Evolutionary conservation across 2,888 invertebrate species (phyloP).

Genomic region (Carpatolechia fugitivella): DNA sequence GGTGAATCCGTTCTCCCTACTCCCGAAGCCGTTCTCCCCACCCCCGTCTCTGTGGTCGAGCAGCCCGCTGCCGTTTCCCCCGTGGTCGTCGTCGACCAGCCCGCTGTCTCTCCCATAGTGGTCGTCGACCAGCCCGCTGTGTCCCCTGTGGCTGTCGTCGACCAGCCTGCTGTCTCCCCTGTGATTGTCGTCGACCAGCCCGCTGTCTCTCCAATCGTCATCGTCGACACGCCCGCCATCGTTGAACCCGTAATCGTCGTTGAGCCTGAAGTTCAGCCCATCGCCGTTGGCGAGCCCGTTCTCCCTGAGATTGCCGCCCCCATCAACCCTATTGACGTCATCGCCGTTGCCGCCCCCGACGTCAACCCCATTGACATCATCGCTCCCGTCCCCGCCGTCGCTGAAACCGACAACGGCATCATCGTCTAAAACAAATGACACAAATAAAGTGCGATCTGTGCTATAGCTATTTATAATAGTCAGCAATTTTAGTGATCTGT

Average conservation of each 20-base stretch:
- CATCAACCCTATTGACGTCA: slow-evolving; percentile 26
- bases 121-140: background rate
- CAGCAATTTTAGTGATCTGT: background rate
- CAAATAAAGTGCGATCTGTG: background rate
- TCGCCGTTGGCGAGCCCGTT: background rate
- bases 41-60: background rate
- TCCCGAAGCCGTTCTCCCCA: background rate
- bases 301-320: background rate
- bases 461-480: slow-evolving; percentile 1
- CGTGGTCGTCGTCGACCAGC: background rate
- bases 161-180: background rate
- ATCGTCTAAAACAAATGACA: slow-evolving; percentile 15
- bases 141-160: background rate
- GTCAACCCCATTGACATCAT: slow-evolving; percentile 26
- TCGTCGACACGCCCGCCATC: background rate
- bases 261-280: background rate
- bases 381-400: slow-evolving; percentile 20
- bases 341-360: slow-evolving; percentile 25
- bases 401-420: slow-evolving; percentile 14
- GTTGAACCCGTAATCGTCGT: background rate
- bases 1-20: background rate
- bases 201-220: background rate
- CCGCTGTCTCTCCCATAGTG: background rate
- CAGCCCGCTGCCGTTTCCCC: background rate
- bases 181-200: background rate